These are phyloP conservation scores for Pseudomugil tenellus DNA, from an alignment of 2,797 vertebrate genomes.

Conservation along the genomic window DNA sequence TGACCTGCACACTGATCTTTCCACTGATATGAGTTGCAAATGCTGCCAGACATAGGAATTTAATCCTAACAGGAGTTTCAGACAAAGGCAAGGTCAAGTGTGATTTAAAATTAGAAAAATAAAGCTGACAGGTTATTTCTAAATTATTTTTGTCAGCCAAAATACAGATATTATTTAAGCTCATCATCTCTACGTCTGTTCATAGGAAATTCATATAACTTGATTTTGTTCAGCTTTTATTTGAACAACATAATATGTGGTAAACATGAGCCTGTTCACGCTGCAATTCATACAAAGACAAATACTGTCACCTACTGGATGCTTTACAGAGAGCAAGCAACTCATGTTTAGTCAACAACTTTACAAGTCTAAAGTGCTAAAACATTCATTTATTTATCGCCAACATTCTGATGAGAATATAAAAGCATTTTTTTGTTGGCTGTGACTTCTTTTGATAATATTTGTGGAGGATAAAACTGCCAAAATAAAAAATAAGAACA, in stretches of 20 bases:
- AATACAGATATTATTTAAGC: neutral
- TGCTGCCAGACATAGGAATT: constrained; percentile 42
- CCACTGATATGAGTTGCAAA: constrained; percentile 59
- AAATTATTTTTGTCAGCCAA: constrained; percentile 16
- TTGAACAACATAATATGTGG: neutral
- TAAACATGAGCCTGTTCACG: neutral
- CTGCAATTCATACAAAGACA: constrained; percentile 12
- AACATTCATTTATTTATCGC: neutral
- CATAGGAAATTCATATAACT: neutral
- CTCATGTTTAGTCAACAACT: neutral
- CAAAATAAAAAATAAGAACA: too few relatives aligned
- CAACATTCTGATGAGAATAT: neutral
- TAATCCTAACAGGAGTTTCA: constrained; percentile 17
- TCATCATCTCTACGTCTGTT: neutral
- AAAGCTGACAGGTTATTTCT: neutral
- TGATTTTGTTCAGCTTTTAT: neutral
- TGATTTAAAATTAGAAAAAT: constrained; percentile 15
- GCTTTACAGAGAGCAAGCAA: neutral
- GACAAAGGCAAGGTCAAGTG: constrained; percentile 63
- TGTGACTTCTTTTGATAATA: neutral
- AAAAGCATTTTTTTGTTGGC: neutral
- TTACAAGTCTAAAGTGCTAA: neutral
- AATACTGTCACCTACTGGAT: constrained; percentile 71
- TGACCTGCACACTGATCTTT: constrained; percentile 44
- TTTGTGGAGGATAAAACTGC: too few relatives aligned